phyloP scores from a whole-genome alignment of 1,140 invertebrate genomes.

The Delia radicum region DNA sequence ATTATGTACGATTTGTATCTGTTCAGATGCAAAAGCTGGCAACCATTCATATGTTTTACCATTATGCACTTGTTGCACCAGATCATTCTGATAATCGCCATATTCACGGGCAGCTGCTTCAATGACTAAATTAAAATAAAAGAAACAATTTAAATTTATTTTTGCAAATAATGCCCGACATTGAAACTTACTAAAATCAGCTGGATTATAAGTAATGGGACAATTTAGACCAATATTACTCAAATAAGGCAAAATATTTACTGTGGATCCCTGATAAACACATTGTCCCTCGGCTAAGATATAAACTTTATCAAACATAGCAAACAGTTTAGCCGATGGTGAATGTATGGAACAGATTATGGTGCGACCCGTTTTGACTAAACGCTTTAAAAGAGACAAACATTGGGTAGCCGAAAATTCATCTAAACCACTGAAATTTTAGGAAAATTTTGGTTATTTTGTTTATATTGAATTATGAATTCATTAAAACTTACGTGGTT shows the following conservation, averaged over 20 bases:
- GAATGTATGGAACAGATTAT: constrained; percentile 91
- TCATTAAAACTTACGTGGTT: constrained; percentile 72
- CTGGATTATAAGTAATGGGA: constrained; percentile 77
- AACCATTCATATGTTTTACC: constrained; percentile 60
- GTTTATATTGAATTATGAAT: not conserved
- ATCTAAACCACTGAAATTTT: constrained; percentile 64
- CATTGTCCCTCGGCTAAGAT: constrained; percentile 73
- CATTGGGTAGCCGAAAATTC: constrained; percentile 76
- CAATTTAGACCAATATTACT: constrained; percentile 67
- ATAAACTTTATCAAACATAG: constrained; percentile 77
- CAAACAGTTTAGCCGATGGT: constrained; percentile 79
- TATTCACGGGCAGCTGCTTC: constrained; percentile 77
- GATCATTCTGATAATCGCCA: constrained; percentile 64
- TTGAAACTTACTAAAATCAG: constrained; percentile 72
- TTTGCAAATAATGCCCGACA: not conserved
- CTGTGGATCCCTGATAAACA: constrained; percentile 69
- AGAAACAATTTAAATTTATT: not conserved
- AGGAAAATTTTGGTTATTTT: not conserved
- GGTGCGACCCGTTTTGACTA: constrained; percentile 79
- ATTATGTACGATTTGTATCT: constrained; percentile 15
- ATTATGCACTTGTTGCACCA: constrained; percentile 66
- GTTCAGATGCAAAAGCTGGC: not conserved
- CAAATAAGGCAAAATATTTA: constrained; percentile 72
- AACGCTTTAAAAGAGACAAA: constrained; percentile 69
- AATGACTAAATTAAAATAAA: constrained; percentile 62